Percentiles rank a stretch among this genome's conserved stretches.
phyloP scores from a whole-genome alignment of 2,113 vertebrate genomes.

The Paracanthobrama guichenoti region DNA sequence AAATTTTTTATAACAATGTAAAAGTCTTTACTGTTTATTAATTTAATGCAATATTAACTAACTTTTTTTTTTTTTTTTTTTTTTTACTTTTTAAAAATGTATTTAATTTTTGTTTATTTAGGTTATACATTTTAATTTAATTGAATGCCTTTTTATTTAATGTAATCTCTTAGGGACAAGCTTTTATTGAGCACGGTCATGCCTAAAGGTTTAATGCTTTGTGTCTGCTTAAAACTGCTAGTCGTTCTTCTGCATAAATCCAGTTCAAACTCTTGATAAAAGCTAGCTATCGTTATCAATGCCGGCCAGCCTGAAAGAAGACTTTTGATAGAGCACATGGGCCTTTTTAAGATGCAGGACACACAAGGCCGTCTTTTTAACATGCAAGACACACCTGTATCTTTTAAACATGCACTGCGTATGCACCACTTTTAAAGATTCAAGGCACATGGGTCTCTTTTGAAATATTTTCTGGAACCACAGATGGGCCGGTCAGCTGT shows the following conservation, averaged over 20 bases:
- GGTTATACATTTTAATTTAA: background rate
- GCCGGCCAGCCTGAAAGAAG: background rate
- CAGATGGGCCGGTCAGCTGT: slow-evolving; percentile 40
- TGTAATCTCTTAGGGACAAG: background rate
- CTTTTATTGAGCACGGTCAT: background rate
- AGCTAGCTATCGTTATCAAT: slow-evolving; percentile 2
- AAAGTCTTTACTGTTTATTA: too few species aligned
- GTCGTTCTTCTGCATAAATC: background rate
- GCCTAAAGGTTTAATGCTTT: background rate
- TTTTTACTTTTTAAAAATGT: too few species aligned
- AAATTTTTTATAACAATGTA: too few species aligned
- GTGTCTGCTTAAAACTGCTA: background rate
- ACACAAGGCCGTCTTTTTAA: slow-evolving; percentile 1
- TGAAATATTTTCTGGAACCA: slow-evolving; percentile 39
- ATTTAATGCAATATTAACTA: too few species aligned
- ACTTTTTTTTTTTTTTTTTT: too few species aligned
- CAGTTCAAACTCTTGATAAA: slow-evolving; percentile 7
- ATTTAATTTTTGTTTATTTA: background rate
- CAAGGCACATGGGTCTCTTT: slow-evolving; percentile 22
- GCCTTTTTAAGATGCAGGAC: background rate
- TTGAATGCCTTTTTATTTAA: background rate
- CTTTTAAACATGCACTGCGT: background rate
- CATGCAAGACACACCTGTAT: slow-evolving; percentile 13
- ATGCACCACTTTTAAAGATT: slow-evolving; percentile 22
- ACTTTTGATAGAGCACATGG: background rate